phyloP scores from a whole-genome alignment of 2,888 invertebrate species.

The Sphaerophoria rueppellii region DNA sequence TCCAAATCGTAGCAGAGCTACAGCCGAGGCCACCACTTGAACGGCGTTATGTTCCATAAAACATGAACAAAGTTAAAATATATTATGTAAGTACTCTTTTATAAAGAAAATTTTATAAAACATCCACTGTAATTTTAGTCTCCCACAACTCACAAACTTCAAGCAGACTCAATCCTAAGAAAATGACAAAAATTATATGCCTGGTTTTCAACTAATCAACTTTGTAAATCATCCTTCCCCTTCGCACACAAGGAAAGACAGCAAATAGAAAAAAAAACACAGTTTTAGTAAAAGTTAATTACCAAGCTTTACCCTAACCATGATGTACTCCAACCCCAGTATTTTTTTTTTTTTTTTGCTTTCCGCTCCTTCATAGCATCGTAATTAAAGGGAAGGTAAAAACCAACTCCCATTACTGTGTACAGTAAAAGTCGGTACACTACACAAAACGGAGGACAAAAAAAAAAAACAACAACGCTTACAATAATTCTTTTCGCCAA shows the following conservation, averaged over 20 bases:
- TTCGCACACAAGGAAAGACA: neutral
- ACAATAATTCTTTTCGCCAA: constrained; percentile 64
- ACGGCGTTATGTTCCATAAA: too few relatives aligned
- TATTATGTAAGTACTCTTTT: too few relatives aligned
- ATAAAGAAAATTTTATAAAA: too few relatives aligned
- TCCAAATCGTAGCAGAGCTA: too few relatives aligned
- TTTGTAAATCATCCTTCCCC: neutral
- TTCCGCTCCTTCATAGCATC: neutral
- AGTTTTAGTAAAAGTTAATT: constrained; percentile 8
- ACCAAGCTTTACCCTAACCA: constrained; percentile 2
- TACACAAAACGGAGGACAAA: constrained; percentile 22
- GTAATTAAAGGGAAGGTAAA: constrained; percentile 60
- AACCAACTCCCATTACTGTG: constrained; percentile 55
- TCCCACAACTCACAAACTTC: too few relatives aligned
- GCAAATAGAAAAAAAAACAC: neutral
- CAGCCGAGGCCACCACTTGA: too few relatives aligned
- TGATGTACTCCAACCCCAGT: neutral
- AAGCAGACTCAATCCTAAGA: neutral
- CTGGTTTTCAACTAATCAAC: constrained; percentile 15
- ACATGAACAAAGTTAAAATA: too few relatives aligned
- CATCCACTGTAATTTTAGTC: too few relatives aligned
- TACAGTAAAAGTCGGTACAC: constrained; percentile 31
- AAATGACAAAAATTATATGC: neutral
- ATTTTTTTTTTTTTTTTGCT: constrained; percentile 2
- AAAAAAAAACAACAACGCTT: constrained; percentile 38